phyloP scores from a whole-genome alignment of 2,888 invertebrate species.

The Syrphus vitripennis region DNA sequence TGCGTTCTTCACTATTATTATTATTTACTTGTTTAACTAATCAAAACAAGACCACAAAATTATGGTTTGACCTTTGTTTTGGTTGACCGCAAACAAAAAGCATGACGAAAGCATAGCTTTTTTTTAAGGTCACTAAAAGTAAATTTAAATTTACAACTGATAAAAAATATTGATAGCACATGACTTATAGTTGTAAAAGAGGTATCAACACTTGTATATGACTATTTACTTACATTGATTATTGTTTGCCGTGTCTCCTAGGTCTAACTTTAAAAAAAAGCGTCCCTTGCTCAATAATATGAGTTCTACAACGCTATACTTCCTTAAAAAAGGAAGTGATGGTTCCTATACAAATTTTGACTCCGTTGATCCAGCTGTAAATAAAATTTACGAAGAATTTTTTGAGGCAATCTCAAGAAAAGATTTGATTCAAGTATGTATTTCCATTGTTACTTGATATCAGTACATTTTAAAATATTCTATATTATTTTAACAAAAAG shows the following conservation, averaged over 20 bases:
- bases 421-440: conserved; percentile 43
- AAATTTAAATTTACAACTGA: neutral
- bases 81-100: neutral
- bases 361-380: conserved; percentile 34
- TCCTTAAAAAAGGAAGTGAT: neutral
- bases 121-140: neutral
- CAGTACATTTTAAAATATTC: neutral
- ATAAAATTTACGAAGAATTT: conserved; percentile 49
- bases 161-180: neutral
- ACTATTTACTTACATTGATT: neutral
- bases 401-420: conserved; percentile 57
- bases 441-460: neutral
- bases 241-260: neutral
- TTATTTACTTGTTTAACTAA: too few relatives aligned
- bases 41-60: neutral
- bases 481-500: neutral
- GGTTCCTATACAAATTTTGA: neutral
- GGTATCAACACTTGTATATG: too few relatives aligned
- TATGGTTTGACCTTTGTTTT: neutral
- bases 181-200: too few relatives aligned
- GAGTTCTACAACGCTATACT: conserved; percentile 8
- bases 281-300: neutral
- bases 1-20: too few relatives aligned
- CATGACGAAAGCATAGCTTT: neutral
- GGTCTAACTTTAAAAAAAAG: neutral